These are phyloP conservation scores for Zapornia atra DNA, from an alignment of 2,113 vertebrate species.

Conservation along the genomic window DNA sequence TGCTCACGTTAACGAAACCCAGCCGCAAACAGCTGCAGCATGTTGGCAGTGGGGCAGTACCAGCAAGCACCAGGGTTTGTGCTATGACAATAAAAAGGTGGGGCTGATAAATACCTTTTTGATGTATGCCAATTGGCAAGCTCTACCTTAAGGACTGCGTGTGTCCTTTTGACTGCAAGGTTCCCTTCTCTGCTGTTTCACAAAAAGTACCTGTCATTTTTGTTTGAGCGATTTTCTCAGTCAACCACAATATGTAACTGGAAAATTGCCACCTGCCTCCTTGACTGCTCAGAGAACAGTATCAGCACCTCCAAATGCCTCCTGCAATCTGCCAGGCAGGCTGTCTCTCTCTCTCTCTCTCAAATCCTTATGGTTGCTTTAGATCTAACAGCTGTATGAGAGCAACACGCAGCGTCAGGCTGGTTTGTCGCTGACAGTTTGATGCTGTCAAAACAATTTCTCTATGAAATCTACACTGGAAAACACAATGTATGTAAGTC, in stretches of 20 bases:
- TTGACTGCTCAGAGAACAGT: background rate
- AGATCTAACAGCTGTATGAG: background rate
- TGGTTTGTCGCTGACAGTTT: background rate
- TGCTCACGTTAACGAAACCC: background rate
- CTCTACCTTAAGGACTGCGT: fast-evolving
- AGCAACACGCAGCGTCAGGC: background rate
- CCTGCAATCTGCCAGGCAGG: background rate
- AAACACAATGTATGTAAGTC: background rate
- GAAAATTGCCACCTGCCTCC: background rate
- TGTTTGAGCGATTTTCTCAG: background rate
- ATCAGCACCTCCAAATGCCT: background rate
- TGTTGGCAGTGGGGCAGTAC: background rate
- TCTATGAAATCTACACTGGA: background rate
- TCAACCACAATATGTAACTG: background rate
- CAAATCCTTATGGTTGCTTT: background rate
- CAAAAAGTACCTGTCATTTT: background rate
- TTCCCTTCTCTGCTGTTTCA: background rate
- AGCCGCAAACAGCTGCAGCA: background rate
- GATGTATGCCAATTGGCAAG: background rate
- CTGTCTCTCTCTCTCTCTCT: background rate
- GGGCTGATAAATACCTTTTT: background rate
- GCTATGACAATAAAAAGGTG: background rate
- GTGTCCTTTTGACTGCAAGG: background rate
- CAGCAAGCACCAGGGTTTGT: background rate
- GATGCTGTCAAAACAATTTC: background rate